Conservation (phyloP, 2,888 invertebrate species). For the Bibio marci region DNA sequence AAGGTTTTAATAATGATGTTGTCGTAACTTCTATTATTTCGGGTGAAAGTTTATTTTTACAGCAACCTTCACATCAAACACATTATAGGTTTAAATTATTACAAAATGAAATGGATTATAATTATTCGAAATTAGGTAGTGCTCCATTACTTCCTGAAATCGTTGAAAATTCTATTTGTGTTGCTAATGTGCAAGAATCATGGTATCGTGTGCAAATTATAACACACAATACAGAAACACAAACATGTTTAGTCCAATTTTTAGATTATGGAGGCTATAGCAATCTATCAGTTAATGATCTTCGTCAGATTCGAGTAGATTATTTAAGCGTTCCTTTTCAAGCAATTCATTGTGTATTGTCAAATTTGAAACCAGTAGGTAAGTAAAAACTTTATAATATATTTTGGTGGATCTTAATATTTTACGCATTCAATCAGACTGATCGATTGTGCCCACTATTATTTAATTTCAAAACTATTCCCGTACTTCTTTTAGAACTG, state of each 20-base stretch:
- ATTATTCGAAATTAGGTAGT: constrained; percentile 48
- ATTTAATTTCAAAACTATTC: no score
- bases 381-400: constrained; percentile 14
- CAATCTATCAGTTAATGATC: constrained; percentile 51
- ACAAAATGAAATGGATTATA: constrained; percentile 63
- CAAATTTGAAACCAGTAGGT: constrained; percentile 73
- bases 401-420: background rate
- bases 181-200: constrained; percentile 56
- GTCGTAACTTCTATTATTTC: constrained; percentile 72
- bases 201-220: constrained; percentile 86
- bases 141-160: constrained; percentile 62
- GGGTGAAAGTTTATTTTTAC: constrained; percentile 83
- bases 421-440: no score
- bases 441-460: no score
- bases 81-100: constrained; percentile 68
- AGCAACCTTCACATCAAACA: constrained; percentile 88
- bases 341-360: constrained; percentile 86
- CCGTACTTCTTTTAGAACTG: no score
- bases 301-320: constrained; percentile 86
- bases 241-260: constrained; percentile 66
- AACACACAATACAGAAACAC: constrained; percentile 45
- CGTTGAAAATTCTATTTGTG: constrained; percentile 73
- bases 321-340: constrained; percentile 93
- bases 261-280: constrained; percentile 93
- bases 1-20: constrained; percentile 86